These are phyloP conservation scores for Enteromius fasciolatus DNA, from an alignment of 2,797 vertebrate species.

Conservation along the genomic window DNA sequence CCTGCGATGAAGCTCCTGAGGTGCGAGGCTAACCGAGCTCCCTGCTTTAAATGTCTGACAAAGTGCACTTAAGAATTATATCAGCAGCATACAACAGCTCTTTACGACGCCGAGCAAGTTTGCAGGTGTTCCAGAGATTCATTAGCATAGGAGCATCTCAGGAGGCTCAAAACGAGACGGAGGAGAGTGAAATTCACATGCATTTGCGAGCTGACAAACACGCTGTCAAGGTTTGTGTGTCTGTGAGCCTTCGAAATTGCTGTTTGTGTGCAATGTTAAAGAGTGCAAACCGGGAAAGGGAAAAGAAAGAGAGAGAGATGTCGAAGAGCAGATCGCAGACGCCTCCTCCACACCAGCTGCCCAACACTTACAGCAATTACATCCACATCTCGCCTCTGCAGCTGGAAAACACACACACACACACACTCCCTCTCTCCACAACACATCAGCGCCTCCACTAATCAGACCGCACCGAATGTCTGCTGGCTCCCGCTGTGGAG, in stretches of 20 bases:
- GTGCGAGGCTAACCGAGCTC: slow-evolving; percentile 29
- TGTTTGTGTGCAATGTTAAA: slow-evolving; percentile 19
- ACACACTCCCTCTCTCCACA: slow-evolving; percentile 13
- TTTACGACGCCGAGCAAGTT: background rate
- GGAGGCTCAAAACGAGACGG: slow-evolving; percentile 10
- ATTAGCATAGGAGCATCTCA: slow-evolving; percentile 32
- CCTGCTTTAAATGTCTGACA: slow-evolving; percentile 57
- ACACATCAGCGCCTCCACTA: slow-evolving; percentile 42
- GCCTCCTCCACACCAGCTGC: slow-evolving; percentile 53
- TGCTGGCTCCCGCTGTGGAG: slow-evolving; percentile 32
- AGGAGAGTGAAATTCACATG: background rate
- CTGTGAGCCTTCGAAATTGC: background rate
- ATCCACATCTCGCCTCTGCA: slow-evolving; percentile 49
- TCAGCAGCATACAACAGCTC: slow-evolving; percentile 25
- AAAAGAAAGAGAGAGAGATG: slow-evolving; percentile 22
- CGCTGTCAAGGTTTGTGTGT: slow-evolving; percentile 4
- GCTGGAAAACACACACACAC: slow-evolving; percentile 41
- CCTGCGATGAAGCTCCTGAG: slow-evolving; percentile 59
- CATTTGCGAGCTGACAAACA: slow-evolving; percentile 21
- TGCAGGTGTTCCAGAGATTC: slow-evolving; percentile 21
- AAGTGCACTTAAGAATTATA: slow-evolving; percentile 44
- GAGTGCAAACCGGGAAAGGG: slow-evolving; percentile 16
- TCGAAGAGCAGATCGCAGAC: slow-evolving; percentile 39
- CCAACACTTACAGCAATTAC: slow-evolving; percentile 59
- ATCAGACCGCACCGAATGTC: slow-evolving; percentile 44